These are phyloP conservation scores for Craterocephalus amniculus DNA, from an alignment of 2,797 vertebrate genomes.

Conservation along the genomic window DNA sequence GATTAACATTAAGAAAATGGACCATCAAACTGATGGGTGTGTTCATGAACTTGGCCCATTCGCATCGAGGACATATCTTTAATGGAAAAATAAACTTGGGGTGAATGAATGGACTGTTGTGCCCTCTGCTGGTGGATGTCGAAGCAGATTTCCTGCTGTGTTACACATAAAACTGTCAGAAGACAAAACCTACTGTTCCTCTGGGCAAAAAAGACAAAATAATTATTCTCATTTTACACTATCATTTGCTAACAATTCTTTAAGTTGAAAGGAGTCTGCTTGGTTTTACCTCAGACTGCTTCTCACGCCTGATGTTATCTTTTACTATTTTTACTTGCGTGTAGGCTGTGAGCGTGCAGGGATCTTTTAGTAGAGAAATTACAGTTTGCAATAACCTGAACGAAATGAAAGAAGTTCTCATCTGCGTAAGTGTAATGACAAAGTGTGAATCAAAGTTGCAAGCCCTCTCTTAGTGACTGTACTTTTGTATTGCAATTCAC, in stretches of 20 bases:
- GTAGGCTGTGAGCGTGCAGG: too few species aligned
- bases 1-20: background rate
- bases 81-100: background rate
- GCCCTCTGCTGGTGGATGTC: conserved; percentile 45
- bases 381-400: too few species aligned
- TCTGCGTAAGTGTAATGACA: background rate
- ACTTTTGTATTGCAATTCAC: background rate
- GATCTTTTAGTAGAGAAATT: too few species aligned
- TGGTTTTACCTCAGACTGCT: background rate
- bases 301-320: background rate
- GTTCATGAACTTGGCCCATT: background rate
- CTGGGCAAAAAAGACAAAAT: background rate
- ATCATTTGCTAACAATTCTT: background rate
- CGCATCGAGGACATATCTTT: background rate
- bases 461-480: background rate
- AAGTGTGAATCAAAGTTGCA: background rate
- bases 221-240: too few species aligned
- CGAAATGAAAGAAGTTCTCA: too few species aligned
- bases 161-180: too few species aligned
- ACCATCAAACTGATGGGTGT: background rate
- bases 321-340: background rate
- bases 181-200: too few species aligned
- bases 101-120: background rate
- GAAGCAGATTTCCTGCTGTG: background rate
- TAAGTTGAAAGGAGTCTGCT: background rate